Percentiles rank a stretch among this genome's conserved stretches.
Conservation (phyloP, 1,140 invertebrate genomes). For the Drosophila pseudoananassae region DNA sequence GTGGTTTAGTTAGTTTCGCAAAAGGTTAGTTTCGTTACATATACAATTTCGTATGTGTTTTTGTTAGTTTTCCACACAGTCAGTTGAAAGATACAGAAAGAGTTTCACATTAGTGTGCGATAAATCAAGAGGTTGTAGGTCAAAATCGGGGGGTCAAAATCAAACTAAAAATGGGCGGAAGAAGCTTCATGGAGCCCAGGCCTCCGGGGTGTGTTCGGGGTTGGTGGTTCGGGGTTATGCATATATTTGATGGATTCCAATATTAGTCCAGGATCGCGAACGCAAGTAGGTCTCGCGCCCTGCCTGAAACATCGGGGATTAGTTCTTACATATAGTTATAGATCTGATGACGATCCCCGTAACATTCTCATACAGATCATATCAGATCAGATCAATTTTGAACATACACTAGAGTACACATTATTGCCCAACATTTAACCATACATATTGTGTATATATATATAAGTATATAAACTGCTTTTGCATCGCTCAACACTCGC, state of each 20-base stretch:
- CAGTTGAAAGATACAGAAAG: conserved; percentile 81
- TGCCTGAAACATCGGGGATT: conserved; percentile 19
- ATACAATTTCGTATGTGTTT: conserved; percentile 37
- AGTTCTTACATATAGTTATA: conserved; percentile 35
- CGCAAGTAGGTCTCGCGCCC: conserved; percentile 31
- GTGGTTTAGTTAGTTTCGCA: conserved; percentile 46
- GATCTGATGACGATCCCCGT: conserved; percentile 34
- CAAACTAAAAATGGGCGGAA: conserved; percentile 51
- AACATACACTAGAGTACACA: conserved; percentile 61
- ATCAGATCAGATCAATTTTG: conserved; percentile 36
- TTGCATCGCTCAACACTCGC: conserved; percentile 49
- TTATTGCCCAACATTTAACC: conserved; percentile 78
- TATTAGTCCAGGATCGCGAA: conserved; percentile 4
- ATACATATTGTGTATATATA: conserved; percentile 37
- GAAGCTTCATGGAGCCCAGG: conserved; percentile 33
- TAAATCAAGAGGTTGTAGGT: conserved; percentile 37
- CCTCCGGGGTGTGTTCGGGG: conserved; percentile 3
- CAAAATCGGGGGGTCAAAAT: conserved; percentile 22
- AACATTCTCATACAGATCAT: conserved; percentile 45
- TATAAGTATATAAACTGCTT: conserved; percentile 48
- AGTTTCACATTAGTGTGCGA: conserved; percentile 79
- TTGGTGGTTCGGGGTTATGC: conserved; percentile 20
- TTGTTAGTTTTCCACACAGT: conserved; percentile 64
- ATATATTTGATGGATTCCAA: conserved; percentile 10
- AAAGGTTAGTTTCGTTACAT: conserved; percentile 49